Conservation (phyloP, 2,888 invertebrate genomes). For the Chaitophorus viminalis region DNA sequence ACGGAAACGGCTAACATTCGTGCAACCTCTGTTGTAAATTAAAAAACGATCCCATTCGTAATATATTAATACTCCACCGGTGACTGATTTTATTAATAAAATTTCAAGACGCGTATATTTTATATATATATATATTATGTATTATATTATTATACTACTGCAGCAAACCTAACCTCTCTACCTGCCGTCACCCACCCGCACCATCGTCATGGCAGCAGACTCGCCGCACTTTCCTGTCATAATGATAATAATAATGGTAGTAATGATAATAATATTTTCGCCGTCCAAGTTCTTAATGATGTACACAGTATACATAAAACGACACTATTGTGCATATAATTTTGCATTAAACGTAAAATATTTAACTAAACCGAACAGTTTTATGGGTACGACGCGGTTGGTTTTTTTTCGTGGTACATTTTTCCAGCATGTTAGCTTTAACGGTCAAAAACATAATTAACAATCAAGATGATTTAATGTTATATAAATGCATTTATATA, state of each 20-base stretch:
- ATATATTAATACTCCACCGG: background rate
- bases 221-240: background rate
- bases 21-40: background rate
- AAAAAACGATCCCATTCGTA: background rate
- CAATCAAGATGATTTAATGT: conserved; percentile 52
- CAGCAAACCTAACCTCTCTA: background rate
- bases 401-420: background rate
- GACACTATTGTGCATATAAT: background rate
- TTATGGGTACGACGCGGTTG: conserved; percentile 1
- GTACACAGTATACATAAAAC: background rate
- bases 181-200: background rate
- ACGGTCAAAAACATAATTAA: conserved; percentile 52
- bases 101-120: background rate
- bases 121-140: no score
- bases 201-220: background rate
- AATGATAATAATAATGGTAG: background rate
- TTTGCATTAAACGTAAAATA: conserved; percentile 22
- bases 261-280: conserved; percentile 8
- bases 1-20: conserved; percentile 11
- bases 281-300: background rate
- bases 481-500: background rate
- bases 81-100: background rate
- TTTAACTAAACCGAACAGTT: conserved; percentile 30
- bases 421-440: conserved; percentile 9
- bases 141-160: no score